Percentiles rank a stretch among this genome's conserved stretches.
Conservation (phyloP, 2,113 vertebrate species). For the Rallus limicola region DNA sequence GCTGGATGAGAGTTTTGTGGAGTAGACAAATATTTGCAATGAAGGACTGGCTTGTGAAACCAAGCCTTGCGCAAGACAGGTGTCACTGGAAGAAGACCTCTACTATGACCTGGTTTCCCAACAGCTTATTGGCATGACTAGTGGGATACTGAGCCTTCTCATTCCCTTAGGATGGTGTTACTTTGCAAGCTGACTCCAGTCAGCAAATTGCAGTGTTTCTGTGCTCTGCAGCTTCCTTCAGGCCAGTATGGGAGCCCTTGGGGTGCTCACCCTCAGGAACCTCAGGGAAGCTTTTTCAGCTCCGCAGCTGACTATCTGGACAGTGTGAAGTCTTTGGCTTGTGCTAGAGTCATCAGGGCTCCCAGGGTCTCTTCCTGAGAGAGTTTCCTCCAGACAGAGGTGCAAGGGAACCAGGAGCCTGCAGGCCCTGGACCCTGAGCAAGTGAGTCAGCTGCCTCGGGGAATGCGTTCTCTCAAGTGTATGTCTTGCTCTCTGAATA, state of each 20-base stretch:
- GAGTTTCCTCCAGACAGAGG: not conserved
- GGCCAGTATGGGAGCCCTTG: fast-evolving
- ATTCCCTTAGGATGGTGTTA: not conserved
- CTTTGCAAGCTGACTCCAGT: not conserved
- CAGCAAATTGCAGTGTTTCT: not conserved
- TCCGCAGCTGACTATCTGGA: not conserved
- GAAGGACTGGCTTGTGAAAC: not conserved
- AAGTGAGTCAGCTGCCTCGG: not conserved
- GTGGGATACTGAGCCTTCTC: not conserved
- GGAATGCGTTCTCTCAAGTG: not conserved
- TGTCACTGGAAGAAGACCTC: not conserved
- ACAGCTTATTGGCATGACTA: not conserved
- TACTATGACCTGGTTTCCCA: not conserved
- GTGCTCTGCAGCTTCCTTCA: not conserved
- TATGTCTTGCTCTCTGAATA: fast-evolving
- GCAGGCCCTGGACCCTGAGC: not conserved
- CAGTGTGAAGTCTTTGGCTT: not conserved
- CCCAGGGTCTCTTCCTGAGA: not conserved
- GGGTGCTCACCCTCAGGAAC: not conserved
- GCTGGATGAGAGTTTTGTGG: not conserved
- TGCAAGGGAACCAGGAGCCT: not conserved
- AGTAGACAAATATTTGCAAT: not conserved
- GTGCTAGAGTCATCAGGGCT: not conserved
- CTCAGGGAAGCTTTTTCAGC: not conserved
- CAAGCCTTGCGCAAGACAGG: not conserved